phyloP scores from a whole-genome alignment of 2,113 vertebrate species.

The Mormyrus iriodes region DNA sequence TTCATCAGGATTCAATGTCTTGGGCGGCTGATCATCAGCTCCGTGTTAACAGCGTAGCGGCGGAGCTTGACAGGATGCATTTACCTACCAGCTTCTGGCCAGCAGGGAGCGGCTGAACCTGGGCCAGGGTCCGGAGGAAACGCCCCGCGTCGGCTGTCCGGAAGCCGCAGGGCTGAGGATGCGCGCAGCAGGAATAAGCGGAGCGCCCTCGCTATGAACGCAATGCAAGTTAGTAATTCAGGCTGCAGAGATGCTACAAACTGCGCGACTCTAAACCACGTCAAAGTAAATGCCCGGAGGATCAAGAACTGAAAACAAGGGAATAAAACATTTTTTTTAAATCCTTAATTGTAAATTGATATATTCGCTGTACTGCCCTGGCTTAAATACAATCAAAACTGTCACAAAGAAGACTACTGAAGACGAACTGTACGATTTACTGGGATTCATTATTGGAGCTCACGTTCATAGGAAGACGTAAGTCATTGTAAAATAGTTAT shows the following conservation, averaged over 20 bases:
- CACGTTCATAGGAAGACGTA: not conserved
- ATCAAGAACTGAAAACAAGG: not conserved
- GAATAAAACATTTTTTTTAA: not conserved
- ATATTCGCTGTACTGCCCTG: not conserved
- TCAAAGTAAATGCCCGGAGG: not conserved
- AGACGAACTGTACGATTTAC: not conserved
- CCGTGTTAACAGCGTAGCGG: not conserved
- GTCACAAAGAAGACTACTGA: not conserved
- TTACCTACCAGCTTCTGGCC: not conserved
- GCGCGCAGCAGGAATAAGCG: not conserved
- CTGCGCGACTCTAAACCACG: not conserved
- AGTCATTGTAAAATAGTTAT: not conserved
- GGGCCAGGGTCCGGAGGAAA: not conserved
- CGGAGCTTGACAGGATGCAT: not conserved
- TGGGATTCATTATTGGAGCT: not conserved
- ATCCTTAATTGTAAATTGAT: not conserved
- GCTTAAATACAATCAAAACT: not conserved
- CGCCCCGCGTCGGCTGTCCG: conserved; percentile 14
- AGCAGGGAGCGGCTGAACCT: not conserved
- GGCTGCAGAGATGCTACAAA: not conserved
- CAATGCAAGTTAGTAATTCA: not conserved
- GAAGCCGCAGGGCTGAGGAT: conserved; percentile 16
- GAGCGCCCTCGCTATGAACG: not conserved
- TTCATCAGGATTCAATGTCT: not conserved
- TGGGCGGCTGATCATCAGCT: too few relatives aligned